These are phyloP conservation scores for Mya arenaria DNA, from an alignment of 1,140 invertebrate species.

Conservation along the genomic window DNA sequence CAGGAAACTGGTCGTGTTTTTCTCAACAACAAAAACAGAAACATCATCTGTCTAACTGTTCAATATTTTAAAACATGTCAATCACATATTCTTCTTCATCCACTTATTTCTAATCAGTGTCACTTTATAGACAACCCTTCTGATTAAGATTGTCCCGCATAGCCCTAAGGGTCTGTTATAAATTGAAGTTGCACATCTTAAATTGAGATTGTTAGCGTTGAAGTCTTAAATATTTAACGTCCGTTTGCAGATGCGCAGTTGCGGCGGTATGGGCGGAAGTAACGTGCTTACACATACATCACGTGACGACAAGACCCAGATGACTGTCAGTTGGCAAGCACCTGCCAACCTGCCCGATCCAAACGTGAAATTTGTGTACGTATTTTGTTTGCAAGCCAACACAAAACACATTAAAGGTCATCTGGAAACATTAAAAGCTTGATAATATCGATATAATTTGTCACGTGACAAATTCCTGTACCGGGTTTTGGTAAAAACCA, in stretches of 20 bases:
- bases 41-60: background rate
- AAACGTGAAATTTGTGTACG: conserved; percentile 51
- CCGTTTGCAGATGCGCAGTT: conserved; percentile 20
- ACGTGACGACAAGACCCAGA: background rate
- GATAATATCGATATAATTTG: no score
- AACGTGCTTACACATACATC: conserved; percentile 37
- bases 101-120: background rate
- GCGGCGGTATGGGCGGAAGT: conserved; percentile 32
- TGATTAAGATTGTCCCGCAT: background rate
- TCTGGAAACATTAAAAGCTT: no score
- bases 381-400: no score
- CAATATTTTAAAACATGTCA: background rate
- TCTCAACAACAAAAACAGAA: background rate
- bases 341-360: conserved; percentile 32
- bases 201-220: no score
- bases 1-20: background rate
- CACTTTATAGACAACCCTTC: background rate
- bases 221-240: background rate
- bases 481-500: no score
- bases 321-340: conserved; percentile 1
- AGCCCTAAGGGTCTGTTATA: background rate
- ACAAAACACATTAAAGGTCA: no score
- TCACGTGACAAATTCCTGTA: no score
- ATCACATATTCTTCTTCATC: background rate
- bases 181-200: background rate